Conservation (phyloP, 2,113 vertebrate species). For the Cavia porcellus region DNA sequence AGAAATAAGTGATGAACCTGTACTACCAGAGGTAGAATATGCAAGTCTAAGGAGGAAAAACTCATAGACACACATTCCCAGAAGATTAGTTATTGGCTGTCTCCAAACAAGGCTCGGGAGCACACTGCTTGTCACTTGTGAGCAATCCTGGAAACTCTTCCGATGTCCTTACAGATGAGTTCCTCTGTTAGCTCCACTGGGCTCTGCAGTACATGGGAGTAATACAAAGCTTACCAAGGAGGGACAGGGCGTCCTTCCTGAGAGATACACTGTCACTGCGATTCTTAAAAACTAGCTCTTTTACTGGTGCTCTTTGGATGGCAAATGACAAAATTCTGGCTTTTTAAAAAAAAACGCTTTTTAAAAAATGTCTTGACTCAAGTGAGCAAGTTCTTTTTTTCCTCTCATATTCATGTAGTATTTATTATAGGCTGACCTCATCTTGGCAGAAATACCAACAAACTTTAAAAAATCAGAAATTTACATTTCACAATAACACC, state of each 20-base stretch:
- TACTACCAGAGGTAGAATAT: neutral
- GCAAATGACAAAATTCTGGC: neutral
- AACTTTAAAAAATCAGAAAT: constrained; percentile 1
- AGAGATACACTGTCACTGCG: neutral
- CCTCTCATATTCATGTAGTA: neutral
- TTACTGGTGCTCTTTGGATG: neutral
- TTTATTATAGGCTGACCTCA: constrained; percentile 36
- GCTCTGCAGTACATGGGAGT: neutral
- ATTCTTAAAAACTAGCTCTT: constrained; percentile 11
- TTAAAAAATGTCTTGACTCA: neutral
- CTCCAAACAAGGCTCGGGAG: neutral
- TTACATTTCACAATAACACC: neutral
- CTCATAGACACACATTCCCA: neutral
- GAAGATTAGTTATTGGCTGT: neutral
- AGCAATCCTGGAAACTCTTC: neutral
- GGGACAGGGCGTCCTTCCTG: neutral
- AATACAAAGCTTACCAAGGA: neutral
- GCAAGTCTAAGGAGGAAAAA: neutral
- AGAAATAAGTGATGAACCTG: neutral
- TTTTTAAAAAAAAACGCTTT: neutral
- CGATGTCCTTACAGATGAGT: neutral
- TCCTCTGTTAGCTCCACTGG: neutral
- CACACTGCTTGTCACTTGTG: neutral
- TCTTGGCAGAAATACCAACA: neutral
- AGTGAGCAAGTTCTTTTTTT: neutral